Evolutionary conservation across 1,140 invertebrate species (phyloP).

Genomic region (Calephelis virginiensis): DNA sequence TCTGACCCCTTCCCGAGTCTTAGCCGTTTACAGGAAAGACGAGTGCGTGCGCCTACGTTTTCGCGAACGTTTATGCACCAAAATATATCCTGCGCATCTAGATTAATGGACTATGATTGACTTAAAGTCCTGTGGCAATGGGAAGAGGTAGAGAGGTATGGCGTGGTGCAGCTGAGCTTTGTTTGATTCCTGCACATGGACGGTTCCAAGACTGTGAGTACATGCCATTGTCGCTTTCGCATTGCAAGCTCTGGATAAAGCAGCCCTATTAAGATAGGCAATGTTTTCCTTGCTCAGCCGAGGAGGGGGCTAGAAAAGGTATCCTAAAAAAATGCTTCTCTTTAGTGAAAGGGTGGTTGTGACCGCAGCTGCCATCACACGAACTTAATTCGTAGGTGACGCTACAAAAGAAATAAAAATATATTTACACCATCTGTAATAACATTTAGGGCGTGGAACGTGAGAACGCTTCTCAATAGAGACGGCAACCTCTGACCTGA

Average conservation of each 20-base stretch:
- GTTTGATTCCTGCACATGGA: neutral
- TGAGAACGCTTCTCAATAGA: slow-evolving; percentile 36
- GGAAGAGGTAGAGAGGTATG: too few relatives aligned
- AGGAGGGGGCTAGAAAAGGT: slow-evolving; percentile 36
- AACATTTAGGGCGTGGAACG: slow-evolving; percentile 37
- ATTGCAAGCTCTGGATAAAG: slow-evolving; percentile 25
- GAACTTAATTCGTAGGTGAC: slow-evolving; percentile 25
- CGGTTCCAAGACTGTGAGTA: slow-evolving; percentile 24
- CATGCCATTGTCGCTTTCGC: slow-evolving; percentile 28
- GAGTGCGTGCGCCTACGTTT: slow-evolving; percentile 28
- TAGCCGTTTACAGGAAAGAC: slow-evolving; percentile 19
- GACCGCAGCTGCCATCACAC: slow-evolving; percentile 31
- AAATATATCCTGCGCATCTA: slow-evolving; percentile 29
- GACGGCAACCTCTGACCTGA: slow-evolving; percentile 33
- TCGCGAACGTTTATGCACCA: slow-evolving; percentile 26
- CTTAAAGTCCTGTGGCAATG: too few relatives aligned
- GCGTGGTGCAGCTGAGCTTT: too few relatives aligned
- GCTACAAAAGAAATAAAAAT: slow-evolving; percentile 21
- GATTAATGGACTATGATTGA: too few relatives aligned
- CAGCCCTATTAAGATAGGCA: slow-evolving; percentile 38
- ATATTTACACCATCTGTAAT: slow-evolving; percentile 19
- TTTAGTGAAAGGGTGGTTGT: slow-evolving; percentile 21
- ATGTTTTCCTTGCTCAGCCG: slow-evolving; percentile 25
- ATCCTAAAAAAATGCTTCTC: slow-evolving; percentile 33
- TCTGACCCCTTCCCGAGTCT: slow-evolving; percentile 18